A percentile compares a stretch with the other conserved stretches of the same genome.
These are phyloP conservation scores for Tolmerus cingulatus DNA, from an alignment of 2,888 invertebrate species.

Conservation along the genomic window DNA sequence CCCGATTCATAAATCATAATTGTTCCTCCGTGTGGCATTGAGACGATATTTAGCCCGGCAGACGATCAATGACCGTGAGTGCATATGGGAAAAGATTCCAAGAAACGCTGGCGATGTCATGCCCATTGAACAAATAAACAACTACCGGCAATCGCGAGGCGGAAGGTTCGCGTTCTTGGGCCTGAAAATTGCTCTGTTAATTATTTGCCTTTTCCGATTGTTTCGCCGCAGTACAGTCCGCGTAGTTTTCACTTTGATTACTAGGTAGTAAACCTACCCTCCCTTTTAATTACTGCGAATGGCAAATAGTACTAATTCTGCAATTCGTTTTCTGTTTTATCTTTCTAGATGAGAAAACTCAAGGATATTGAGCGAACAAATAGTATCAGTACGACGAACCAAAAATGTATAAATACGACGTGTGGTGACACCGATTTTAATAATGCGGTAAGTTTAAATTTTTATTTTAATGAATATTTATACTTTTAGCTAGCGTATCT, in stretches of 20 bases:
- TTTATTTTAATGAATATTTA: not conserved
- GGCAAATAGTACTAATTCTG: not conserved
- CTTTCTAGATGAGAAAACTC: constrained; percentile 66
- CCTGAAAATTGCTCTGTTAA: constrained; percentile 22
- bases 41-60: not conserved
- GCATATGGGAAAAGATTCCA: not conserved
- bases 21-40: not conserved
- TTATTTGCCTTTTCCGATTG: constrained; percentile 6
- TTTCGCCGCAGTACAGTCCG: not conserved
- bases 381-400: constrained; percentile 53
- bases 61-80: constrained; percentile 1
- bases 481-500: too few relatives aligned
- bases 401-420: constrained; percentile 53
- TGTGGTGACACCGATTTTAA: constrained; percentile 52
- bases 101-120: not conserved
- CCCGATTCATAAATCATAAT: not conserved
- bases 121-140: constrained; percentile 23
- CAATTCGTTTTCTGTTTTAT: constrained; percentile 47
- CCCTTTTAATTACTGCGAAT: not conserved
- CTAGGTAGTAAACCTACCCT: not conserved
- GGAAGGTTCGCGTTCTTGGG: not conserved
- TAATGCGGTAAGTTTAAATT: constrained; percentile 51
- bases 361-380: constrained; percentile 65
- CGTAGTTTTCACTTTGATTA: not conserved
- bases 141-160: not conserved